Conservation (phyloP, 1,140 invertebrate genomes). For the Acromyrmex echinatior region DNA sequence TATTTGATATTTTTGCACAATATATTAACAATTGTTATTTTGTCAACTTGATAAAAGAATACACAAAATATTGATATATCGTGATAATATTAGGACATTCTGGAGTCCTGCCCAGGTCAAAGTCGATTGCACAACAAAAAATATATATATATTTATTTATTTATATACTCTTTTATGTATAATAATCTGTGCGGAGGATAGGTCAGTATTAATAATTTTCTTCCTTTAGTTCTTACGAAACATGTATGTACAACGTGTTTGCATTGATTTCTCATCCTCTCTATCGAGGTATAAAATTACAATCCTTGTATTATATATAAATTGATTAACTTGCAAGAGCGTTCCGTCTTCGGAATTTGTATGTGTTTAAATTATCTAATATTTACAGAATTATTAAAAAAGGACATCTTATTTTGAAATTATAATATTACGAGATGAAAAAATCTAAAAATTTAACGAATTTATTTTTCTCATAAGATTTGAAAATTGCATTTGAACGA, state of each 20-base stretch:
- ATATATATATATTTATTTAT: conserved; percentile 77
- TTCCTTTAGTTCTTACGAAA: conserved; percentile 31
- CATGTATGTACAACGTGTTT: conserved; percentile 64
- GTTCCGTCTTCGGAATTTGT: not conserved
- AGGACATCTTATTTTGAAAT: not conserved
- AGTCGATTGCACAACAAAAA: conserved; percentile 83
- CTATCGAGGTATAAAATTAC: not conserved
- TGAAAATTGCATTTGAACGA: not conserved
- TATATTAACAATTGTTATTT: conserved; percentile 86
- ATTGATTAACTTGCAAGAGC: conserved; percentile 1
- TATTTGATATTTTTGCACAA: conserved; percentile 86
- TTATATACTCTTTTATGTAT: conserved; percentile 76
- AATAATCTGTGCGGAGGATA: conserved; percentile 74
- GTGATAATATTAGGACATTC: conserved; percentile 83
- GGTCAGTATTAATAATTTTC: conserved; percentile 66
- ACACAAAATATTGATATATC: conserved; percentile 85
- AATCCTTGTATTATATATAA: conserved; percentile 54
- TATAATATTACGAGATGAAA: not conserved
- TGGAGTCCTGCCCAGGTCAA: conserved; percentile 83
- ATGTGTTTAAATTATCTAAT: not conserved
- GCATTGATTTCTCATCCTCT: not conserved
- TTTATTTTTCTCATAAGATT: not conserved
- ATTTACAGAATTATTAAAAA: conserved; percentile 24
- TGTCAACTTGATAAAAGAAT: conserved; percentile 83
- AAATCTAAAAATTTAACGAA: not conserved